Base-by-base conservation (phyloP, 2,888 invertebrate genomes). In the Emmelina monodactyla region DNA sequence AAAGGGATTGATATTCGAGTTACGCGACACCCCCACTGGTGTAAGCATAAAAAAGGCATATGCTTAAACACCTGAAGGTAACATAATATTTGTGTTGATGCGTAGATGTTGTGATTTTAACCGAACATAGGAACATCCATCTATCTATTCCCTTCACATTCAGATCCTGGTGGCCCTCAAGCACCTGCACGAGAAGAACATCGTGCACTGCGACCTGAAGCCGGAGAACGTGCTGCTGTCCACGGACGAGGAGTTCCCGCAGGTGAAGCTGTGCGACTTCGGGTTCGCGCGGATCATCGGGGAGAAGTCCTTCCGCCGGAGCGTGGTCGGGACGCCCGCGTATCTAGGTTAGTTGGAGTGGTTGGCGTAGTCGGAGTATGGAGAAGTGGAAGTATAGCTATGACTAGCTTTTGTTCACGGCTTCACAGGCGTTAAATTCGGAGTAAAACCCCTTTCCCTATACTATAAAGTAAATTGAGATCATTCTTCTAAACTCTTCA, bases 261-360 rank as follows among this genome's bases (percentile, higher is more conserved):
- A 98, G 82, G 97, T 97, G 33, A 99, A 99, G 78, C 83, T 99
- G 16, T 99, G 98, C 73, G 99, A 99, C 83, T 99, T 99, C 76
- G 99, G 99, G 32, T 99, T 98, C 81, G 98, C 99, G 5, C 82
- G 98, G 48, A 99, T 99, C 62, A 99, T 99, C 59, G 99, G 99
- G 2, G 98, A 99, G 76, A 97, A 97, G 70, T 97, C 97, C 34
- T 99, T 99, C 76, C 82, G 99, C 3, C 81, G 98, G 49, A 97
- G 97, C 32, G 97, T 99, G 12, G 99, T 99, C 22, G 99, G 99
- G 41, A 99, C 99, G 0, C 99, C 99, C 1, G 99, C 99, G 1
- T 99, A 99, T 73, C 83, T 99, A 41, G 94, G 94, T 93, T 62
- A 73, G 71, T n/a, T n/a, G n/a, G n/a, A n/a, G n/a, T n/a, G n/a